Evolutionary conservation across 2,113 vertebrate species (phyloP), one percentile per base, ranked within the genome.

Genomic region (Megaceryle maxima): DNA sequence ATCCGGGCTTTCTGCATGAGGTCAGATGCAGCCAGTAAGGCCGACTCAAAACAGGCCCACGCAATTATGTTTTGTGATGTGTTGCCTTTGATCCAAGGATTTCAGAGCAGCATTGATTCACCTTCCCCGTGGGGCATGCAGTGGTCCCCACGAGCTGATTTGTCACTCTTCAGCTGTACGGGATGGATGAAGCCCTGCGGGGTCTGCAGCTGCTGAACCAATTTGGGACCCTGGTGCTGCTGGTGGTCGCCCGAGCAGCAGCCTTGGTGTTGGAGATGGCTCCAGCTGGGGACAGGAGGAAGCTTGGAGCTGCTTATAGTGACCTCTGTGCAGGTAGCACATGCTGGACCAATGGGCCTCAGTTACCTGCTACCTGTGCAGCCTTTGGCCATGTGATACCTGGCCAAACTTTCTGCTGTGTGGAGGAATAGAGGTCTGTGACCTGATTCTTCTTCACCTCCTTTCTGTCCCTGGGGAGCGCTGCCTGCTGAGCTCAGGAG

Each of bases 1-100:
- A 90, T 87, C 80, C 74, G 20, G 95, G 77, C 88, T 95, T 92
- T 94, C 93, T 68, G 87, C 90, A 87, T 95, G 94, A 95, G 96
- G 93, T 96, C 94, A 95, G 93, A 87, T 60, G 92, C 83, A 92
- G 94, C 87, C 91, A 92, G 2, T 66, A 59, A 90, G 76, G 79
- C 83, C 94, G 76, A 46, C 88, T 97, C 94, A 81, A 41, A 96
- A 81, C 77, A 76, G 92, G 90, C 86, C 90, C 64, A 1, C 7
- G 37, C 88, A 81, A 13, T 95, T 95, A 41, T 68, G 66, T 72
- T 87, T 72, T 41, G 90, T 44, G 80, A 48, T 53, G 77, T 29
- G 60, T 48, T 66, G 87, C 91, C 63, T 90, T 94, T 92, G 76
- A 87, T 94, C 74, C 77, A 13, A 89, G 83, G 72, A 48, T 86